Base-by-base conservation (phyloP, 2,888 invertebrate species). In the Eugnorisma glareosa region DNA sequence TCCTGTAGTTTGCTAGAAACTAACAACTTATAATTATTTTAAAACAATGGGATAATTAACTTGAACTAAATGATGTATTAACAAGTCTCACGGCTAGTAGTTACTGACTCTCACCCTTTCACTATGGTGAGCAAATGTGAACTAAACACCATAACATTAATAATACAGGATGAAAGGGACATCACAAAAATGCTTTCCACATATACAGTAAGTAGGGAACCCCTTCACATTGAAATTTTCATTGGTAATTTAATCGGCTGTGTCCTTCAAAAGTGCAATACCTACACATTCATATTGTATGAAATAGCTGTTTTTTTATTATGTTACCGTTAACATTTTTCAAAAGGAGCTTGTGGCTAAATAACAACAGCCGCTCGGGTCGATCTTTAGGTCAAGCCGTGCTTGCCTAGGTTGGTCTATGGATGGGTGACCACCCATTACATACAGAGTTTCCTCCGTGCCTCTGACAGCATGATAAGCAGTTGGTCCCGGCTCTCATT, bases 31-130 rank as follows among this genome's bases (percentile, higher is more conserved):
- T 45, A 21, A 48, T 48, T 72, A 72, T 69, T 28, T 15, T 40
- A 11, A 37, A 51, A 70, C 71, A 70, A 72, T 51, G 35, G 24
- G 54, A 51, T 31, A 40, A 48, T 18, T 21, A 35, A 35, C n/a
- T 18, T 10, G 15, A 28, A 35, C 13, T 43, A 43, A 45, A 67
- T 63, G 21, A 18, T 48, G 24, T 28, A 51, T 40, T 28, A 15
- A 28, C 5, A 10, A 15, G 28, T 73, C 51, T 51, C 51, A 40
- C 28, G 11, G 15, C 28, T 37, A n/a, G 4, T 31, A 43, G 11
- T 31, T 18, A 43, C 5, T 10, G 13, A 21, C 31, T 67, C 11
- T 51, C 35, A 18, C 35, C 8, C 6, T 40, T 37, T 43, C 31
- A 61, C 61, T 6, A 15, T 61, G 15, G n/a, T 54, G 28, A 10